Evolutionary conservation across 2,888 invertebrate genomes (phyloP), one percentile per base, ranked within the genome.

Genomic region (Hyppa rectilinea): DNA sequence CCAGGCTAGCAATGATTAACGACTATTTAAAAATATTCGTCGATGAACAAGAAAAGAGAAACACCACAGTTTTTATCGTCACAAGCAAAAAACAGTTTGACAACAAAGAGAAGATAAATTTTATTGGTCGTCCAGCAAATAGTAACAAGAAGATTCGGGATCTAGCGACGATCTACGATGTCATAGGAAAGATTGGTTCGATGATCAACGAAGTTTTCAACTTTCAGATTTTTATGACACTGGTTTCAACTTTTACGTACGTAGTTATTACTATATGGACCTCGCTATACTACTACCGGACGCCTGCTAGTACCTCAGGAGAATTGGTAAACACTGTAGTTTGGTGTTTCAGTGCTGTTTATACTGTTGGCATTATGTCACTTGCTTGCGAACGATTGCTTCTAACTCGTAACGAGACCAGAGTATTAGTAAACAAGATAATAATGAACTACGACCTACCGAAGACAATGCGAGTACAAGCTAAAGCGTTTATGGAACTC

Each of bases 401-500:
- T 56, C 43, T 82, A 17, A 85, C 87, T 12, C 88, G 92, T 20
- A 89, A 88, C 26, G 75, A 82, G 7, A 92, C 92, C 0, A 92
- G 89, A 73, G 80, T 89, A 34, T 81, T 92, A 38, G 87, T 94
- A 1, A 92, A 93, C 71, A 91, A 93, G 71, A 68, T 94, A 2
- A 89, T 94, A 38, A 93, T 93, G 90, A 89, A 92, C 75, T 94
- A 94, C 64, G 87, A 89, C 31, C 84, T 93, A 4, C 92, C 93
- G 2, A 89, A 86, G 67, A 80, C 78, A 1, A 90, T 92, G 87
- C 84, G 93, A 56, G 81, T 89, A 10, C 92, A 93, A 83, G 92
- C 92, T 4, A 94, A 94, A 81, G 89, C 91, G 6, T 94, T 94
- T 62, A 90, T 92, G 88, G 90, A 92, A 53, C 68, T 93, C 6